Evolutionary conservation across 2,888 invertebrate species (phyloP).

Genomic region (Spisula solida): DNA sequence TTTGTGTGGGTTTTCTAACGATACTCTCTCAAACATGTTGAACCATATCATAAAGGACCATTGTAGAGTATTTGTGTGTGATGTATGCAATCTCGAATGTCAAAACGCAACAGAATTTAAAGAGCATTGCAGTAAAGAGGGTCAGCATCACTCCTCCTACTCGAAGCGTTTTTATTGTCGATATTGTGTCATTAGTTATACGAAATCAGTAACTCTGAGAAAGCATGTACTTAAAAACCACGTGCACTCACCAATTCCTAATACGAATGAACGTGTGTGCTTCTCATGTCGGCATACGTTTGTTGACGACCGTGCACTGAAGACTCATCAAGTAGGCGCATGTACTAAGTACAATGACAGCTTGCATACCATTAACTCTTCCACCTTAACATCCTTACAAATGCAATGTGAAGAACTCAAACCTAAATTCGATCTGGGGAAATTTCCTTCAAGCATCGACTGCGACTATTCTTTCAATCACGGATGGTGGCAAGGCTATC

Average conservation of each 20-base stretch:
- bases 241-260: not conserved
- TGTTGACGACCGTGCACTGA: conserved; percentile 8
- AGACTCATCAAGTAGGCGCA: not conserved
- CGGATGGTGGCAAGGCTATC: not conserved
- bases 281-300: conserved; percentile 28
- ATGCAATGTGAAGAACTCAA: not conserved
- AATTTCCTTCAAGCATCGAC: not conserved
- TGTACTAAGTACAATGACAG: no score
- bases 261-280: conserved; percentile 6
- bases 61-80: no score
- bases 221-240: not conserved
- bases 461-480: not conserved
- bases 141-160: not conserved
- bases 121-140: no score
- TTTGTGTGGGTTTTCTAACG: no score
- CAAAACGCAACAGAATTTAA: no score
- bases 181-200: conserved; percentile 16
- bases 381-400: not conserved
- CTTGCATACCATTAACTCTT: not conserved
- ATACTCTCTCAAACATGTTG: no score
- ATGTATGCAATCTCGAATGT: no score
- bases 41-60: no score
- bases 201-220: no score
- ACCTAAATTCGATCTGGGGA: no score
- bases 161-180: not conserved